Evolutionary conservation across 2,797 vertebrate genomes (phyloP), one percentile per base, ranked within the genome.

Genomic region (Sciaenops ocellatus): DNA sequence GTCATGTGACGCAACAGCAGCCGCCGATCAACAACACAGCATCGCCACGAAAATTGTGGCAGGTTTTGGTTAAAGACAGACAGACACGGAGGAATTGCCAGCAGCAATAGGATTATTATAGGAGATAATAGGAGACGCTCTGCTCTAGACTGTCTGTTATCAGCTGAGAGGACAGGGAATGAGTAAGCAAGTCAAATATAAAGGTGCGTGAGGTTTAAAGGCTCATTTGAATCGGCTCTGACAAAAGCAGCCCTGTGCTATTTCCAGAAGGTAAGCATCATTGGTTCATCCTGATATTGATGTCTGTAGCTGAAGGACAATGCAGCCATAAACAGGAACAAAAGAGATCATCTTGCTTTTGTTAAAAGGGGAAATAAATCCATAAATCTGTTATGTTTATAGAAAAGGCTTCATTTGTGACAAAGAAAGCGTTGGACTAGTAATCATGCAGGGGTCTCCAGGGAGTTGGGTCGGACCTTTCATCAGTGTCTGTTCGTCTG

Each of bases 1-100:
- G 89, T 95, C 93, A 94, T 81, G 83, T 95, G 95, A 91, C 50
- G 90, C 89, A 89, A 75, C 77, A 87, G 86, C 89, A 83, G 89
- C 30, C 76, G 42, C 74, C 13, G 90, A 94, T 89, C 92, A 94
- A 95, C 94, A 96, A 95, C 94, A 95, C 92, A 93, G 92, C 93
- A 93, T 94, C 90, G 83, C 80, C 86, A 92, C 92, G 89, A 90
- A 94, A 93, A 96, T 93, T 95, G 95, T 93, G 94, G 92, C 92
- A 89, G 85, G 68, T 64, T 70, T 81, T 82, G 81, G 69, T 69
- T 92, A 86, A 86, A 74, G 80, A 74, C 69, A 90, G 79, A 73
- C 59, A 79, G 60, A 77, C 73, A 73, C 83, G 52, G 46, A 86
- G 67, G 57, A 68, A 46, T 17, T 78, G 30, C 3, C 82, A 81